These are phyloP conservation scores for Meteorus cinctellus DNA, from an alignment of 2,888 invertebrate genomes.

Conservation along the genomic window DNA sequence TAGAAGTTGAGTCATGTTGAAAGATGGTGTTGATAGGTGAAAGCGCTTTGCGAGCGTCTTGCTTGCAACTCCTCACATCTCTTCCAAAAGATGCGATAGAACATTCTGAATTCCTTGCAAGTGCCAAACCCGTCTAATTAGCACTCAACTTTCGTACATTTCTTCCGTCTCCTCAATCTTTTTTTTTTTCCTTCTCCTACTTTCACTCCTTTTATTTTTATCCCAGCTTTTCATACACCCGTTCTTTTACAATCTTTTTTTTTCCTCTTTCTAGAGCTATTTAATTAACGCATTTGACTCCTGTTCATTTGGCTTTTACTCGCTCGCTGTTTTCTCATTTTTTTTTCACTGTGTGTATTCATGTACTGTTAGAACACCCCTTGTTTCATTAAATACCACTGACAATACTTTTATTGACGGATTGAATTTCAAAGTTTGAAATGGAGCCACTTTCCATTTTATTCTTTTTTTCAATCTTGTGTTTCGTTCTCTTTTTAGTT, in stretches of 20 bases:
- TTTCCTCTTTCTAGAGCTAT: slow-evolving; percentile 9
- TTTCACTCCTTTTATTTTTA: not conserved
- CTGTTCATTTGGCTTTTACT: slow-evolving; percentile 21
- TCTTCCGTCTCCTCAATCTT: not conserved
- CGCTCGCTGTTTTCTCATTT: not conserved
- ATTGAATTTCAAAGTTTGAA: not conserved
- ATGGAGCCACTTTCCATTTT: not conserved
- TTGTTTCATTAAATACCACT: too few species aligned
- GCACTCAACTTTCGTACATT: slow-evolving; percentile 14
- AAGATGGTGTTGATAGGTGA: slow-evolving; percentile 26
- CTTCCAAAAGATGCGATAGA: not conserved
- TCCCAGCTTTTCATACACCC: not conserved
- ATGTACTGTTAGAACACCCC: not conserved
- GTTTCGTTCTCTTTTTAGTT: not conserved
- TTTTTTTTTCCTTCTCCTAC: not conserved
- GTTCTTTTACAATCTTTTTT: not conserved
- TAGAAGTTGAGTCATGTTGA: slow-evolving; percentile 25
- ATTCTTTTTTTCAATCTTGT: not conserved
- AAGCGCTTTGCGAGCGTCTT: slow-evolving; percentile 32
- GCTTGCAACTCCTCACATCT: not conserved
- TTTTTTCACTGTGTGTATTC: not conserved
- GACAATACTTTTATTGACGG: not conserved
- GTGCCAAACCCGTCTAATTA: slow-evolving; percentile 36
- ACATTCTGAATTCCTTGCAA: slow-evolving; percentile 23
- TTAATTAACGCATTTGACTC: slow-evolving; percentile 34